Evolutionary conservation across 1,140 invertebrate genomes (phyloP).

Genomic region (Heterodera carotae): DNA sequence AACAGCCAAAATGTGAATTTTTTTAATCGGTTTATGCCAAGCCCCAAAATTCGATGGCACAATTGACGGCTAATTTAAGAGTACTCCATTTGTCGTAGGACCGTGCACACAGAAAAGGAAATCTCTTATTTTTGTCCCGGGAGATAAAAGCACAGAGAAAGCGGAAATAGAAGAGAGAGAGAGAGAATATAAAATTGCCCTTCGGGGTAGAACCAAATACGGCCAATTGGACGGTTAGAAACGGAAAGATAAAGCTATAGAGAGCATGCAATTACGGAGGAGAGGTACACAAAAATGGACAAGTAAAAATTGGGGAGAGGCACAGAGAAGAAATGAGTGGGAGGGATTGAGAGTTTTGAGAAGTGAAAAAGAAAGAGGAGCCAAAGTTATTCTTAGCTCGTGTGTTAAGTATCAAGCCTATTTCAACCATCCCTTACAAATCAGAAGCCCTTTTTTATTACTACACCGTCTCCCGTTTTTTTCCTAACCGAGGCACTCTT

Average conservation of each 20-base stretch:
- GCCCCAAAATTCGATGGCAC: not conserved
- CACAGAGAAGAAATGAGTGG: not conserved
- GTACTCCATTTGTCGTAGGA: not conserved
- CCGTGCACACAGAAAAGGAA: not conserved
- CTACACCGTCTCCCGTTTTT: too few relatives aligned
- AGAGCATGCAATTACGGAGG: not conserved
- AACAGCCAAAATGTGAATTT: too few relatives aligned
- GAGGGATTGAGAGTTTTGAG: not conserved
- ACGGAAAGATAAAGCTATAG: not conserved
- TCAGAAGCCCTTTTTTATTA: too few relatives aligned
- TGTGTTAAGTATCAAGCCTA: too few relatives aligned
- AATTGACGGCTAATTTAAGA: slow-evolving; percentile 15
- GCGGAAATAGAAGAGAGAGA: not conserved
- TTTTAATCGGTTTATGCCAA: too few relatives aligned
- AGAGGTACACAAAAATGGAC: not conserved
- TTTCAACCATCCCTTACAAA: too few relatives aligned
- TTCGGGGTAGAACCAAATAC: not conserved
- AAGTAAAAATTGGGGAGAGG: not conserved
- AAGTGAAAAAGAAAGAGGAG: too few relatives aligned
- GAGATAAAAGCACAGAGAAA: not conserved
- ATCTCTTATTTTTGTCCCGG: not conserved
- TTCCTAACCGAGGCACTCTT: too few relatives aligned
- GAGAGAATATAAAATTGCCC: not conserved
- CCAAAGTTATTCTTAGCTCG: too few relatives aligned
- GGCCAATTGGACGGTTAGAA: not conserved